Base-by-base conservation (phyloP, 2,888 invertebrate genomes). In the Craniophora ligustri region DNA sequence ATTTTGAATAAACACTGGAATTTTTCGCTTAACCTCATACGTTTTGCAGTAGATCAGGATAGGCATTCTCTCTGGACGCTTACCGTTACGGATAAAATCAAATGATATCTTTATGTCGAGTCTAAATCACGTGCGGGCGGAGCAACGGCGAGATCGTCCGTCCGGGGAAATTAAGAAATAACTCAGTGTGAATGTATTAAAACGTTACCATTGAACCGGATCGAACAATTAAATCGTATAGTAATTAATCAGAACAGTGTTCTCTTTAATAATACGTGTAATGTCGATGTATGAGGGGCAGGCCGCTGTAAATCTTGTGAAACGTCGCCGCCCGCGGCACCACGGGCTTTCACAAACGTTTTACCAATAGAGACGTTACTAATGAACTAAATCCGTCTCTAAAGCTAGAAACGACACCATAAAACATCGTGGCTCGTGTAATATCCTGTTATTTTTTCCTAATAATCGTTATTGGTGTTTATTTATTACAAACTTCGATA, bases 391-490 rank as follows among this genome's bases (percentile, higher is more conserved):
- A 87, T 87, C 81, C 80, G 76, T 86, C 77, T 75, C 75, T 78
- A 79, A 72, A 75, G 66, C 79, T 81, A 87, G 84, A 87, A 84
- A 91, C 87, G 86, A 85, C 79, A 79, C 77, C 85, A 86, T 90
- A 89, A 89, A 91, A 83, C 84, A 86, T 85, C 81, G 75, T 71
- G 75, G 77, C 82, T 77, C 82, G 73, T 79, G 85, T 92, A 92
- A 92, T 92, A 92, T 92, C 91, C 92, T 92, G 89, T 92, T 91
- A 92, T 92, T 92, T 92, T 88, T 88, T 89, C 87, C 83, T 92
- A 93, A 93, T 92, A 92, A 92, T 92, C 89, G 89, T 92, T 92
- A 93, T 92, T 92, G 92, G 87, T 92, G 92, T 92, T 93, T 93
- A 93, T 93, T 93, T 93, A 93, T 93, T 92, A 91, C 90, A 87